These are phyloP conservation scores for Seriola dumerili DNA, from an alignment of 2,113 vertebrate species.

Conservation along the genomic window DNA sequence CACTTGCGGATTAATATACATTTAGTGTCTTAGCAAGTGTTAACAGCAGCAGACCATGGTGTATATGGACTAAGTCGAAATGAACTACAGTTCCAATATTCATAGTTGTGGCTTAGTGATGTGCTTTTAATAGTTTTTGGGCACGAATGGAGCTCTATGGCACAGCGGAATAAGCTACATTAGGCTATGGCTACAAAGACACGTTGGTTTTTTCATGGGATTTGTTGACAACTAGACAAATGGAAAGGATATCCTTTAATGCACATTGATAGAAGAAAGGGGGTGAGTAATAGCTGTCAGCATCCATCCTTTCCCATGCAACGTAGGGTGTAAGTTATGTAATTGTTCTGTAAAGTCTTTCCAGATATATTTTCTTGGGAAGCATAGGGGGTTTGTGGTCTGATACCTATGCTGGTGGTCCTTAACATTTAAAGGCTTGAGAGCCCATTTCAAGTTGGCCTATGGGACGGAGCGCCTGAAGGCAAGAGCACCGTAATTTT, in stretches of 20 bases:
- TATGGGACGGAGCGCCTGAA: neutral
- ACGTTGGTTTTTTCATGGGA: neutral
- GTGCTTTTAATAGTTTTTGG: neutral
- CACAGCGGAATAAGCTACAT: neutral
- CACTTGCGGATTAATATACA: neutral
- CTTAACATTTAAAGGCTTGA: constrained; percentile 6
- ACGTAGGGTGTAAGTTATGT: neutral
- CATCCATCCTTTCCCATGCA: neutral
- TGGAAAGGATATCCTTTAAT: neutral
- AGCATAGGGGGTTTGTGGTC: constrained; percentile 7
- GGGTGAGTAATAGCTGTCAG: neutral
- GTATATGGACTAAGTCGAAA: neutral
- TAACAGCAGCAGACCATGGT: neutral
- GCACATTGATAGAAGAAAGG: neutral
- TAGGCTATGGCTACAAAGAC: no score
- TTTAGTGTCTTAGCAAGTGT: neutral
- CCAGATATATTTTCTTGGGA: constrained; percentile 18
- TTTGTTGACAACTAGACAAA: neutral
- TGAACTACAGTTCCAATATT: neutral
- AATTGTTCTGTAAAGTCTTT: constrained; percentile 24
- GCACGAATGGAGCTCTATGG: neutral
- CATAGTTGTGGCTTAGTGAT: neutral
- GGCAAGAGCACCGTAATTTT: constrained; percentile 1
- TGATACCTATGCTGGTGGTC: constrained; percentile 32
- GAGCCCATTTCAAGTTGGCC: constrained; percentile 10